phyloP scores from a whole-genome alignment of 2,113 vertebrate genomes.

The Telmatochromis sp. region DNA sequence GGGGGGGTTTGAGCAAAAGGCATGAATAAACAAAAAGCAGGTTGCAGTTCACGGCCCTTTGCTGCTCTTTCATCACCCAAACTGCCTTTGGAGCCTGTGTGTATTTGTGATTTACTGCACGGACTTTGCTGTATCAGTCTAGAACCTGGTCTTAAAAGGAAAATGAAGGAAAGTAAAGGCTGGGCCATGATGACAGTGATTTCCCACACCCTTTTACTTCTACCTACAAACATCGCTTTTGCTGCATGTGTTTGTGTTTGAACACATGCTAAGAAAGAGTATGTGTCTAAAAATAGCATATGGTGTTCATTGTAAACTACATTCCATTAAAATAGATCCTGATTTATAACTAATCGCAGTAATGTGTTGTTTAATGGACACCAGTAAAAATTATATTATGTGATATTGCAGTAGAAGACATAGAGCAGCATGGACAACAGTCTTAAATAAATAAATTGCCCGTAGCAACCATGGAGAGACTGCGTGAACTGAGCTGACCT shows the following conservation, averaged over 20 bases:
- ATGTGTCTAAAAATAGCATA: background rate
- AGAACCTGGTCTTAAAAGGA: background rate
- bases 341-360: background rate
- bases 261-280: background rate
- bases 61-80: background rate
- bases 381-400: background rate
- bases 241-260: background rate
- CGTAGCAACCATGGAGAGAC: background rate
- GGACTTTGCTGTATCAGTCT: background rate
- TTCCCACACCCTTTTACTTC: background rate
- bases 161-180: background rate
- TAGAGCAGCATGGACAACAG: background rate
- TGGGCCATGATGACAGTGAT: background rate
- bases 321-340: background rate
- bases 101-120: background rate
- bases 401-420: background rate
- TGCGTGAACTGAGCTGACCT: conserved; percentile 2
- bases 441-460: background rate
- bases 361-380: background rate
- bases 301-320: background rate
- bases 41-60: background rate
- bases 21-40: background rate
- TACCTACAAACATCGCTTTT: background rate
- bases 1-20: background rate
- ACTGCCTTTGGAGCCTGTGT: background rate